Percentiles rank a stretch among this genome's conserved stretches.
Conservation (phyloP, 2,888 invertebrate species). For the Polydrusus cervinus region DNA sequence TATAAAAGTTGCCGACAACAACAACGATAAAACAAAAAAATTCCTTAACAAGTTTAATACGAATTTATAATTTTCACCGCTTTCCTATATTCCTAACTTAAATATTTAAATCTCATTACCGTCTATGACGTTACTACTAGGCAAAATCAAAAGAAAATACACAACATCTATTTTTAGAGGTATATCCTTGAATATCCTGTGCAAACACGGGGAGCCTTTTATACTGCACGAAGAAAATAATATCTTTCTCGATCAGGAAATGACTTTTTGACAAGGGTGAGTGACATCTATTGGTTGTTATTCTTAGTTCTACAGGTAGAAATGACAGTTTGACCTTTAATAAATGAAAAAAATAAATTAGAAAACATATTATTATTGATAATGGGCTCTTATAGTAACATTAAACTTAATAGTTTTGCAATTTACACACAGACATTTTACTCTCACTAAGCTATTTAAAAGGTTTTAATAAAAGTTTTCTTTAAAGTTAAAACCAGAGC, state of each 20-base stretch:
- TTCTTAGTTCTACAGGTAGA: not conserved
- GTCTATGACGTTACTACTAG: conserved; percentile 9
- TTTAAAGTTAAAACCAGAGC: too few species aligned
- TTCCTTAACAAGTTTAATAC: too few species aligned
- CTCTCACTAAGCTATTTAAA: too few species aligned
- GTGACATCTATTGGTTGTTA: not conserved
- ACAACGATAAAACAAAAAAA: too few species aligned
- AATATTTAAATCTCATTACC: not conserved
- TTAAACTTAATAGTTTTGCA: too few species aligned
- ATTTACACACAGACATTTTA: too few species aligned
- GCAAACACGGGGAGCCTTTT: conserved; percentile 4
- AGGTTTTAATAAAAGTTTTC: too few species aligned
- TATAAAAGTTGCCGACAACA: too few species aligned
- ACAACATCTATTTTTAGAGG: conserved; percentile 13
- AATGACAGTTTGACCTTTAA: not conserved
- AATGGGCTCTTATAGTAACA: too few species aligned
- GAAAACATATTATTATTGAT: too few species aligned
- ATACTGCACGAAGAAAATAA: conserved; percentile 13
- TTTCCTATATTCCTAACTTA: too few species aligned
- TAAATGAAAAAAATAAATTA: not conserved
- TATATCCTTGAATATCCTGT: conserved; percentile 21
- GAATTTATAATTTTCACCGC: too few species aligned
- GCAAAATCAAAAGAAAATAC: conserved; percentile 14
- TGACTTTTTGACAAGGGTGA: conserved; percentile 9
- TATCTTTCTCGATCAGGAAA: conserved; percentile 3